These are phyloP conservation scores for Poecilia wingei DNA, from an alignment of 2,797 vertebrate genomes.

Conservation along the genomic window DNA sequence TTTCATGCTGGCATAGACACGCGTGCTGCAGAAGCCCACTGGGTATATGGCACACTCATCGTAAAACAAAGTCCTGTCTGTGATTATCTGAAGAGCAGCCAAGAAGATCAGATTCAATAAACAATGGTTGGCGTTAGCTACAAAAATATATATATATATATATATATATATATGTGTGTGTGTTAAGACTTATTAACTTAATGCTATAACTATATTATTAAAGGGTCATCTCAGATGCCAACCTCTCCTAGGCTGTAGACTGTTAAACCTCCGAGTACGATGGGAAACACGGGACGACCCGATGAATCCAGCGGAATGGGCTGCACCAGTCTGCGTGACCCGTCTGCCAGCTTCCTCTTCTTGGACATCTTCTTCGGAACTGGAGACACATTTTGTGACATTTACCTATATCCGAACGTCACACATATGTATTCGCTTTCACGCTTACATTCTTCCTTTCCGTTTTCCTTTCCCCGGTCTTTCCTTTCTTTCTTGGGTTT, in stretches of 20 bases:
- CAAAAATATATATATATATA: background rate
- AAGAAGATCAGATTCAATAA: background rate
- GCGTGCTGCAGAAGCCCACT: conserved; percentile 90
- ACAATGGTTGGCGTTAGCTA: background rate
- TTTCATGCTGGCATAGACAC: conserved; percentile 87
- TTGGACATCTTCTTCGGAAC: conserved; percentile 88
- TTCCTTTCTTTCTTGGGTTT: conserved; percentile 90
- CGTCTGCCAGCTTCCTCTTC: conserved; percentile 85
- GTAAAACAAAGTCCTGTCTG: conserved; percentile 86
- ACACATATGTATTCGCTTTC: background rate
- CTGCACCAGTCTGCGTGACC: conserved; percentile 84
- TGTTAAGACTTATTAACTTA: background rate
- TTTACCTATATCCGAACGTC: background rate
- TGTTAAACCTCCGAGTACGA: conserved; percentile 87
- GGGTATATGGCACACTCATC: conserved; percentile 89
- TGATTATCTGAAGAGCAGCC: conserved; percentile 79
- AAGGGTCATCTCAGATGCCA: conserved; percentile 36
- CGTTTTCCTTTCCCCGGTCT: conserved; percentile 88
- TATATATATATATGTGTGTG: no score
- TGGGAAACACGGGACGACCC: conserved; percentile 88
- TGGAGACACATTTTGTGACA: conserved; percentile 10
- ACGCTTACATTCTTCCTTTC: conserved; percentile 83
- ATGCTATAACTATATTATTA: background rate
- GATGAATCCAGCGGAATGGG: conserved; percentile 88
- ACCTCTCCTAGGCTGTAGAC: conserved; percentile 94